Conservation (phyloP, 2,888 invertebrate species). For the Erebia ligea region DNA sequence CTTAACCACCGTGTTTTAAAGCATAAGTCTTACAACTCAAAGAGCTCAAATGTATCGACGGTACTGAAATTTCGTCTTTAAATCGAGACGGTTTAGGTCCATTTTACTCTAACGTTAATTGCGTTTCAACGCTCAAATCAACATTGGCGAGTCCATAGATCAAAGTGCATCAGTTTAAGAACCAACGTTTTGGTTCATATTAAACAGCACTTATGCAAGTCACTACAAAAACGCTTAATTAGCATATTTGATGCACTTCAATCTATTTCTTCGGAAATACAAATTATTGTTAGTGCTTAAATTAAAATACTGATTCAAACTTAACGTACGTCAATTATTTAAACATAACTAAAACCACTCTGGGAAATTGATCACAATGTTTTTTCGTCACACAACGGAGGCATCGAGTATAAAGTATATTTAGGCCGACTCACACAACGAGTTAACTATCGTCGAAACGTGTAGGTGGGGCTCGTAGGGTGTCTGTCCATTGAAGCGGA, state of each 20-base stretch:
- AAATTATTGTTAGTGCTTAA: not conserved
- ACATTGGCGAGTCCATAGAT: not conserved
- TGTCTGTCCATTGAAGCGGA: too few species aligned
- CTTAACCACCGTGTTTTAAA: too few species aligned
- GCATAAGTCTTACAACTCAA: too few species aligned
- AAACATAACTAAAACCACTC: not conserved
- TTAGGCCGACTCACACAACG: not conserved
- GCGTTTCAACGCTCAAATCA: too few species aligned
- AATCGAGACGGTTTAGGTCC: too few species aligned
- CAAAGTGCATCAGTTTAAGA: not conserved
- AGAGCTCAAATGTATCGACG: too few species aligned
- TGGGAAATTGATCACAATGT: not conserved
- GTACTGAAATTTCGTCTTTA: too few species aligned
- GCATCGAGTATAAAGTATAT: not conserved
- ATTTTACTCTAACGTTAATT: too few species aligned
- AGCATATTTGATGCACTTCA: not conserved
- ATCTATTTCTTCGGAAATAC: not conserved
- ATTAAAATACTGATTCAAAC: not conserved
- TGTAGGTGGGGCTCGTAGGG: not conserved
- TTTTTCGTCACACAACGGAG: not conserved
- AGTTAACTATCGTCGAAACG: not conserved
- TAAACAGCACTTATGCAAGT: not conserved
- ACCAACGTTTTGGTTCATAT: not conserved
- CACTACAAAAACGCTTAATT: not conserved
- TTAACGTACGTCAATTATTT: not conserved